phyloP scores from a whole-genome alignment of 1,140 invertebrate species.

The Drosophila carrolli region DNA sequence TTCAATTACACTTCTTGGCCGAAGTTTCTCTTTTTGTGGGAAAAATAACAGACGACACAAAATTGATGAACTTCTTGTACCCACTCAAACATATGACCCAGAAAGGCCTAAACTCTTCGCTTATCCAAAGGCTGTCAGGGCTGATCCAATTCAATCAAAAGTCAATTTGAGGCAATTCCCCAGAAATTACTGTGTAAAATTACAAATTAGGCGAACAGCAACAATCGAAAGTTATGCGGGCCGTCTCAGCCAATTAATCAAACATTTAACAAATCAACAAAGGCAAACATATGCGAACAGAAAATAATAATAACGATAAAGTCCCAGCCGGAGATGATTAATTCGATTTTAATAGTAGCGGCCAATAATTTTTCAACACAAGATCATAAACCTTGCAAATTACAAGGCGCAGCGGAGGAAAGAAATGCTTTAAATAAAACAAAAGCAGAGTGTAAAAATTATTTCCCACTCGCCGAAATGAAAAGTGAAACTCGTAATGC shows the following conservation, averaged over 20 bases:
- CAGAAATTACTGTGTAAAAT: conserved; percentile 74
- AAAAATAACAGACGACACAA: conserved; percentile 20
- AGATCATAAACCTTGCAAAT: conserved; percentile 37
- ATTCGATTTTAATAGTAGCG: conserved; percentile 71
- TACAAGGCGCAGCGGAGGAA: conserved; percentile 18
- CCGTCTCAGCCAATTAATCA: conserved; percentile 68
- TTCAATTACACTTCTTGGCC: conserved; percentile 57
- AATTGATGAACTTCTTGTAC: conserved; percentile 65
- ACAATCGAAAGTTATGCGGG: conserved; percentile 62
- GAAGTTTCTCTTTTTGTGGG: conserved; percentile 43
- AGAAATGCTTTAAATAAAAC: conserved; percentile 24
- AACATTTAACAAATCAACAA: conserved; percentile 79
- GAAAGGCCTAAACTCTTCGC: conserved; percentile 38
- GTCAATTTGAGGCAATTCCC: conserved; percentile 64
- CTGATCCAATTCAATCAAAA: conserved; percentile 69
- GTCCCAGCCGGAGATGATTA: conserved; percentile 55
- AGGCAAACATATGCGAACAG: conserved; percentile 14
- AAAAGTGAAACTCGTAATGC: conserved; percentile 78
- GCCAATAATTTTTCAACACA: conserved; percentile 58
- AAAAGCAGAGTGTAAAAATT: conserved; percentile 6
- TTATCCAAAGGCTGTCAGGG: conserved; percentile 60
- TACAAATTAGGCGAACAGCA: conserved; percentile 66
- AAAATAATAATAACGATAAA: conserved; percentile 13
- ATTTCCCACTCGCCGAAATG: conserved; percentile 44
- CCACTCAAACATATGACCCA: conserved; percentile 59